A percentile compares a stretch with the other conserved stretches of the same genome.
These are phyloP conservation scores for Dicyrtoma fusca DNA, from an alignment of 2,888 invertebrate species.

Conservation along the genomic window DNA sequence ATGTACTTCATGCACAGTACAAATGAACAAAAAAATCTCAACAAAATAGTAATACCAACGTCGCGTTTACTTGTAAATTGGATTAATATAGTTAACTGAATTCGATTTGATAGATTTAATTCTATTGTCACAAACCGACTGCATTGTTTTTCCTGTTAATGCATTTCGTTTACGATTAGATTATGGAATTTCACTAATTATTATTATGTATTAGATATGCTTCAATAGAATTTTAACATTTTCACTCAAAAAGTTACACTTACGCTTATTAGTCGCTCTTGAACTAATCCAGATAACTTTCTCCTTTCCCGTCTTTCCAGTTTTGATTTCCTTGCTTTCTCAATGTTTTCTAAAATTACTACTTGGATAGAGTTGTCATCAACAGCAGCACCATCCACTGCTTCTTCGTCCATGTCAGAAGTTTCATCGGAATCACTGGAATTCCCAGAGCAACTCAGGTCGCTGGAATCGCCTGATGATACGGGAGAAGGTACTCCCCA, in stretches of 20 bases:
- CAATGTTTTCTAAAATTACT: neutral
- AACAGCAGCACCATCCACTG: slow-evolving; percentile 57
- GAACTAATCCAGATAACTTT: slow-evolving; percentile 64
- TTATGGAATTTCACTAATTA: too few species aligned
- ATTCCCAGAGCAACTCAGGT: slow-evolving; percentile 22
- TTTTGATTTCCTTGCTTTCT: slow-evolving; percentile 17
- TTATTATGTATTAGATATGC: neutral
- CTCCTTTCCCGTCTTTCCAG: slow-evolving; percentile 52
- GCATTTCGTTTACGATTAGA: too few species aligned
- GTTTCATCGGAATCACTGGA: slow-evolving; percentile 48
- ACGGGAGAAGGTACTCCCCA: slow-evolving; percentile 71
- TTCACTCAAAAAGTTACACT: slow-evolving; percentile 58
- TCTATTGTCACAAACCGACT: too few species aligned
- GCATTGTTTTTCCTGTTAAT: too few species aligned
- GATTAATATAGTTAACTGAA: too few species aligned
- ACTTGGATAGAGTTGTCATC: slow-evolving; percentile 52
- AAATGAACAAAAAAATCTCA: too few species aligned
- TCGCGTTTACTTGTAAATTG: too few species aligned
- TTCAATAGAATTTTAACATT: neutral
- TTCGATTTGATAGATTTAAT: too few species aligned
- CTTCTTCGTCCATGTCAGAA: slow-evolving; percentile 42
- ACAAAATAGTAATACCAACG: too few species aligned
- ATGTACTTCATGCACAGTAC: too few species aligned
- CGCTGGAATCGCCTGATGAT: slow-evolving; percentile 39
- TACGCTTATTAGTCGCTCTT: slow-evolving; percentile 70